Percentiles rank a stretch among this genome's conserved stretches.
Evolutionary conservation across 2,888 invertebrate genomes (phyloP).

Genomic region (Morinoia aosen): DNA sequence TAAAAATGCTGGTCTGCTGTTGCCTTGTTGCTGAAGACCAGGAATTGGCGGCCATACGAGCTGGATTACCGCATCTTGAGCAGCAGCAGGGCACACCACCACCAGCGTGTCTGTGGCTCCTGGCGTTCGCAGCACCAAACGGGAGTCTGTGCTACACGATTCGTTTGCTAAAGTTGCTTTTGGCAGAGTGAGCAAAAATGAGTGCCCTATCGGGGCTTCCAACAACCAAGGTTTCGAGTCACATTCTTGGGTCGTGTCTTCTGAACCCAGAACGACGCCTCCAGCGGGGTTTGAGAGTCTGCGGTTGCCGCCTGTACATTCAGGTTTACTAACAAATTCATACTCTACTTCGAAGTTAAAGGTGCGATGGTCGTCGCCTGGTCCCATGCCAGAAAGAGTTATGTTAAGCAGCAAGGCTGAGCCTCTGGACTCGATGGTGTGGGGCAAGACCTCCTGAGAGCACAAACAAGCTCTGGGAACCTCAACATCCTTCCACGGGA

Average conservation of each 20-base stretch:
- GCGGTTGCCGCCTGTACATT: slow-evolving; percentile 79
- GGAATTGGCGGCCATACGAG: slow-evolving; percentile 63
- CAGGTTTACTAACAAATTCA: slow-evolving; percentile 76
- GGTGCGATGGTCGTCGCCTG: slow-evolving; percentile 86
- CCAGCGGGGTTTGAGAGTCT: slow-evolving; percentile 70
- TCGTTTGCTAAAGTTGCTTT: slow-evolving; percentile 65
- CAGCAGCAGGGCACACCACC: slow-evolving; percentile 63
- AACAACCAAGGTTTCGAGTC: slow-evolving; percentile 65
- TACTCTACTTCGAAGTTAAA: slow-evolving; percentile 83
- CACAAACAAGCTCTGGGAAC: slow-evolving; percentile 63
- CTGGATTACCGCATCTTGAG: slow-evolving; percentile 56
- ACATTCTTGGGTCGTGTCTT: slow-evolving; percentile 54
- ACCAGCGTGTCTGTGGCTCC: slow-evolving; percentile 59
- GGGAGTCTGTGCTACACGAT: slow-evolving; percentile 64
- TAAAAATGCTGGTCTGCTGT: slow-evolving; percentile 19
- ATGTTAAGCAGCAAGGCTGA: slow-evolving; percentile 83
- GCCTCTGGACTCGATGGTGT: slow-evolving; percentile 76
- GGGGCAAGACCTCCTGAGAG: slow-evolving; percentile 59
- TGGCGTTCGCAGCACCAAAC: slow-evolving; percentile 62
- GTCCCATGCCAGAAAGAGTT: slow-evolving; percentile 80
- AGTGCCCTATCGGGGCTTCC: slow-evolving; percentile 61
- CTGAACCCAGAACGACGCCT: slow-evolving; percentile 59
- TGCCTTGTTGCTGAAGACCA: slow-evolving; percentile 16
- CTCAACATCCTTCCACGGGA: slow-evolving; percentile 63
- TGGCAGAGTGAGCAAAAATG: slow-evolving; percentile 61